Evolutionary conservation across 2,888 invertebrate species (phyloP).

Genomic region (Meganola albula): DNA sequence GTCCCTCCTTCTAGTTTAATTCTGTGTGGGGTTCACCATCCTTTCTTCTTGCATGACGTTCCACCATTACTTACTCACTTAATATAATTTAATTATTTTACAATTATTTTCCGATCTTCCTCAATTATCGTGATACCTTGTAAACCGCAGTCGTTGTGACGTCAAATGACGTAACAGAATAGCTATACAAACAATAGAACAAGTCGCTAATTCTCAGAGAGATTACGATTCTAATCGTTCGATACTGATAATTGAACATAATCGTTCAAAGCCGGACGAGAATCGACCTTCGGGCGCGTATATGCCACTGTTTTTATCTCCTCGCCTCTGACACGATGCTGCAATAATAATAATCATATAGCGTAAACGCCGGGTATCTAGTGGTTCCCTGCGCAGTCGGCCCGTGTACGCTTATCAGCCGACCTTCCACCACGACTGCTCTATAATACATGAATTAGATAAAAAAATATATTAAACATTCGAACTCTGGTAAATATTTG

Average conservation of each 20-base stretch:
- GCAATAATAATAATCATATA: conserved; percentile 27
- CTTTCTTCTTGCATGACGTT: too few relatives aligned
- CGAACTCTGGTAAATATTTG: conserved; percentile 14
- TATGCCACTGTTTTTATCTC: conserved; percentile 32
- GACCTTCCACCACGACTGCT: conserved; percentile 41
- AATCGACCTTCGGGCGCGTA: conserved; percentile 25
- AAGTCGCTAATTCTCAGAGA: conserved; percentile 15
- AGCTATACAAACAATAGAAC: conserved; percentile 24
- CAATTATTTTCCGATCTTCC: too few relatives aligned
- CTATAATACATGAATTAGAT: conserved; percentile 21
- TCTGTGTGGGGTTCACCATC: too few relatives aligned
- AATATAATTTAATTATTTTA: too few relatives aligned
- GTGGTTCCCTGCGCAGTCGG: conserved; percentile 35
- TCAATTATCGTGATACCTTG: too few relatives aligned
- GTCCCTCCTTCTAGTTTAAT: too few relatives aligned
- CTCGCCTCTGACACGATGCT: conserved; percentile 27
- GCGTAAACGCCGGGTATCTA: conserved; percentile 30
- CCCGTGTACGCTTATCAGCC: conserved; percentile 59
- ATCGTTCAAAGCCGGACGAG: conserved; percentile 17
- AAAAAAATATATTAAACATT: conserved; percentile 17
- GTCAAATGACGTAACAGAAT: conserved; percentile 11
- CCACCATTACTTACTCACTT: too few relatives aligned
- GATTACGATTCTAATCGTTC: conserved; percentile 19
- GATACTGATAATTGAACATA: conserved; percentile 21
- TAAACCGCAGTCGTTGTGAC: too few relatives aligned